Percentiles rank a stretch among this genome's conserved stretches.
These are phyloP conservation scores for Drosophila bipectinata DNA, from an alignment of 1,140 invertebrate species.

Conservation along the genomic window DNA sequence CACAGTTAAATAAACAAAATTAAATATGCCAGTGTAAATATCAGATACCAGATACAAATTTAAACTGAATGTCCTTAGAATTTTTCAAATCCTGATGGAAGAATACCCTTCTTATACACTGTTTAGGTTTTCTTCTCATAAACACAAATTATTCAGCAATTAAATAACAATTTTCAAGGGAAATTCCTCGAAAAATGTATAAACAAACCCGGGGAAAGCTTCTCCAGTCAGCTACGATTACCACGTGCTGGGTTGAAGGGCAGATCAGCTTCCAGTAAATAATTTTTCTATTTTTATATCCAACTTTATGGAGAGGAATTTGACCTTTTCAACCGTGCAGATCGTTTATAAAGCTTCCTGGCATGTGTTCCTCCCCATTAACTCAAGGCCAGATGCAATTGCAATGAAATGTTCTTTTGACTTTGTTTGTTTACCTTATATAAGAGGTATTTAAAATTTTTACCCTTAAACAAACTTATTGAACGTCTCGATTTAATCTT, in stretches of 20 bases:
- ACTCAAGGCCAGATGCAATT: conserved; percentile 51
- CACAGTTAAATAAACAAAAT: conserved; percentile 58
- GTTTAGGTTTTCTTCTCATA: background rate
- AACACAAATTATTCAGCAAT: background rate
- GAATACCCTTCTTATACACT: too few relatives aligned
- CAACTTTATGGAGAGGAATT: conserved; percentile 11
- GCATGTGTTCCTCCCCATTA: conserved; percentile 13
- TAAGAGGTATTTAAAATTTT: conserved; percentile 30
- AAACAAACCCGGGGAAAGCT: conserved; percentile 17
- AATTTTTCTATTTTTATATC: conserved; percentile 16
- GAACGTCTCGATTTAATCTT: conserved; percentile 50
- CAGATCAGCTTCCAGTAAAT: conserved; percentile 22
- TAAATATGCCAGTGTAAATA: background rate
- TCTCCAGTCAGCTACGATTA: conserved; percentile 21
- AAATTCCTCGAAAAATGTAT: conserved; percentile 25
- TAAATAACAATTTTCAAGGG: conserved; percentile 20
- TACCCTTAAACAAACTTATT: conserved; percentile 57
- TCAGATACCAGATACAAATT: background rate
- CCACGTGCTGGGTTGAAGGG: conserved; percentile 30
- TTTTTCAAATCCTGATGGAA: too few relatives aligned
- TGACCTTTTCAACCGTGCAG: conserved; percentile 25
- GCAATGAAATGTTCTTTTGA: conserved; percentile 49
- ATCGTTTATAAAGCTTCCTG: conserved; percentile 18
- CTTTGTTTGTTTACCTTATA: conserved; percentile 65
- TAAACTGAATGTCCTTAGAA: background rate